Evolutionary conservation across 1,140 invertebrate species (phyloP).

Genomic region (Gonatopus flavifemur): DNA sequence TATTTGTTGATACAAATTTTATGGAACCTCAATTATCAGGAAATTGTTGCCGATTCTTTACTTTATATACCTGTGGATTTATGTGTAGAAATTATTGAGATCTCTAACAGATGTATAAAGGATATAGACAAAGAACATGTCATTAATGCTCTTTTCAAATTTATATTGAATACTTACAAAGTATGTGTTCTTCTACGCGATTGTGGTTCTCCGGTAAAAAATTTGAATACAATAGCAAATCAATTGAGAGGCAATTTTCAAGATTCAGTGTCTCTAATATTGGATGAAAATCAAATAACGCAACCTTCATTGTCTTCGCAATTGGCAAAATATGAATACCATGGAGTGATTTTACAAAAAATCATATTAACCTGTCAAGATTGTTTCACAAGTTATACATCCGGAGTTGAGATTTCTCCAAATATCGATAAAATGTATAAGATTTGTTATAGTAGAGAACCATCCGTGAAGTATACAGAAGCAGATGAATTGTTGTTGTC

Average conservation of each 20-base stretch:
- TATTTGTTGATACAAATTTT: conserved; percentile 48
- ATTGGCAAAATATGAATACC: conserved; percentile 24
- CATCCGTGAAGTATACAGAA: conserved; percentile 16
- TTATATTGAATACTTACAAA: conserved; percentile 30
- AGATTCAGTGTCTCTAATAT: conserved; percentile 33
- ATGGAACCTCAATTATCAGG: conserved; percentile 42
- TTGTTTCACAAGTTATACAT: conserved; percentile 23
- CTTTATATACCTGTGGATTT: conserved; percentile 46
- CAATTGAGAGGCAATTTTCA: conserved; percentile 28
- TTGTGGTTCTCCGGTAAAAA: conserved; percentile 22
- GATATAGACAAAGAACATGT: conserved; percentile 34
- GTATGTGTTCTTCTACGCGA: conserved; percentile 30
- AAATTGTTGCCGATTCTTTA: conserved; percentile 39
- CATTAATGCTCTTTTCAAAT: conserved; percentile 15
- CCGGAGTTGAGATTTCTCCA: not conserved
- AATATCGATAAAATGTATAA: conserved; percentile 36
- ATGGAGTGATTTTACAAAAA: conserved; percentile 39
- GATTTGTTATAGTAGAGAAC: conserved; percentile 40
- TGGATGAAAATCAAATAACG: conserved; percentile 17
- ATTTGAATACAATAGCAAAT: conserved; percentile 23
- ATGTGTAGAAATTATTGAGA: conserved; percentile 39
- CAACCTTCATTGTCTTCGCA: conserved; percentile 10
- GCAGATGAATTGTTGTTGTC: conserved; percentile 11
- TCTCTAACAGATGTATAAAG: conserved; percentile 30
- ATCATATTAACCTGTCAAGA: conserved; percentile 26